Conservation (phyloP, 2,113 vertebrate genomes). For the Maylandia zebra region DNA sequence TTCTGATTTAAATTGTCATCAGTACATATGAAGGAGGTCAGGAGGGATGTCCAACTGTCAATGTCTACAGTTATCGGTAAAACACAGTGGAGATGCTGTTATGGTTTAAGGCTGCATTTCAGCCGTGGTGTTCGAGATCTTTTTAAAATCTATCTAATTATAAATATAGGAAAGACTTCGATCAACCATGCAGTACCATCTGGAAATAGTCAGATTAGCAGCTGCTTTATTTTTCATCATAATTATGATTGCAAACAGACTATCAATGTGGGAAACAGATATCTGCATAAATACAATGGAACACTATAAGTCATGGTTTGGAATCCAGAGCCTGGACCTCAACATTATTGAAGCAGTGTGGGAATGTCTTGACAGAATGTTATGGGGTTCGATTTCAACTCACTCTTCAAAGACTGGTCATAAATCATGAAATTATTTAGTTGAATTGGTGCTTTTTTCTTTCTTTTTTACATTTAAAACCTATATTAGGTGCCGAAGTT, state of each 20-base stretch:
- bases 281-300: background rate
- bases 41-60: background rate
- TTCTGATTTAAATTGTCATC: background rate
- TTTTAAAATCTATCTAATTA: background rate
- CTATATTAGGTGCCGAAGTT: background rate
- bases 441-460: background rate
- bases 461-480: background rate
- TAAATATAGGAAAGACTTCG: background rate
- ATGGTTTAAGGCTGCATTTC: background rate
- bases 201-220: background rate
- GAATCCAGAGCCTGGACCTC: background rate
- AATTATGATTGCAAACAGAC: background rate
- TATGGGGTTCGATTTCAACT: background rate
- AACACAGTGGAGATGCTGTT: background rate
- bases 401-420: background rate
- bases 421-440: background rate
- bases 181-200: background rate
- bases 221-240: background rate
- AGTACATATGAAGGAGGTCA: background rate
- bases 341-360: background rate
- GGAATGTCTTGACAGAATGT: background rate
- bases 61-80: background rate
- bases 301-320: background rate
- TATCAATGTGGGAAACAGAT: background rate
- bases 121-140: accelerated